phyloP scores from a whole-genome alignment of 1,140 invertebrate species.

The Zophobas morio region DNA sequence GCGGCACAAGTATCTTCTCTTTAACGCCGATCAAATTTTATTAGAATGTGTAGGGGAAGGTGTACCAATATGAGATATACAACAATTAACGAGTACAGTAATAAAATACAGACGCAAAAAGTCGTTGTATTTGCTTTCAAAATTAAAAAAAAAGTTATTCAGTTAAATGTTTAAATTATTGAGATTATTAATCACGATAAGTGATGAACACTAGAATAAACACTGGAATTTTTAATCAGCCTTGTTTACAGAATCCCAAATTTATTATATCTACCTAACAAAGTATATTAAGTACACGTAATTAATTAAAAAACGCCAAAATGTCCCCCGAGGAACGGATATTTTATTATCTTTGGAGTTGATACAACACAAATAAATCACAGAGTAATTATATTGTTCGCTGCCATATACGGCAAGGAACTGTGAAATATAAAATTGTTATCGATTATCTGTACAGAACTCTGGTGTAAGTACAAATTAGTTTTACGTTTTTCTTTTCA shows the following conservation, averaged over 20 bases:
- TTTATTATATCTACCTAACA: conserved; percentile 1
- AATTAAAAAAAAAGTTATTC: no score
- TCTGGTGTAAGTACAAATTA: background rate
- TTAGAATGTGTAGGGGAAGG: background rate
- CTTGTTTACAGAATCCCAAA: conserved; percentile 4
- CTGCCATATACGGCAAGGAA: conserved; percentile 6
- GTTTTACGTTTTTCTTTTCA: background rate
- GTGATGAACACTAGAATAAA: background rate
- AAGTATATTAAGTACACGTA: background rate
- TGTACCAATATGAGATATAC: no score
- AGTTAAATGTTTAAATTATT: background rate
- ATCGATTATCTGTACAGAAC: background rate
- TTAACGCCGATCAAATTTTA: background rate
- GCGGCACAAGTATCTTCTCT: background rate
- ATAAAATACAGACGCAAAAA: no score
- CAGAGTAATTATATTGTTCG: conserved; percentile 14
- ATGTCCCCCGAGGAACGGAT: background rate
- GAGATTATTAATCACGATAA: background rate
- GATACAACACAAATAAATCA: conserved; percentile 23
- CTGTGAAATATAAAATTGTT: conserved; percentile 3
- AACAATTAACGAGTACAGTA: no score
- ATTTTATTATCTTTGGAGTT: conserved; percentile 24
- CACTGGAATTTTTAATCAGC: conserved; percentile 11
- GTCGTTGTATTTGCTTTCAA: no score
- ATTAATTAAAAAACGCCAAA: conserved; percentile 8